Evolutionary conservation across 2,888 invertebrate species (phyloP).

Genomic region (Syrista parreyssii): DNA sequence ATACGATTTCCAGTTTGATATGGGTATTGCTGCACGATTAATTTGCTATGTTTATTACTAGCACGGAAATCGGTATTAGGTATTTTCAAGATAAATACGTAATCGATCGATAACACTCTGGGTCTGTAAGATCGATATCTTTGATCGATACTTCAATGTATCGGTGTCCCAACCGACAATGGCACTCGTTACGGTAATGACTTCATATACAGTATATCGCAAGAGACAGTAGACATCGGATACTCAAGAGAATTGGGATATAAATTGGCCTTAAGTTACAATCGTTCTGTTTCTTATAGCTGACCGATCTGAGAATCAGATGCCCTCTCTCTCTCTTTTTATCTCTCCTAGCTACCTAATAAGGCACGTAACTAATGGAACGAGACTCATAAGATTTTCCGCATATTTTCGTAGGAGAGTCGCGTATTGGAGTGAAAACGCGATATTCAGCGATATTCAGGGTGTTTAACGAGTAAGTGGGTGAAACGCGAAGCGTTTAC

Average conservation of each 20-base stretch:
- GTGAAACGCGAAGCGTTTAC: conserved; percentile 54
- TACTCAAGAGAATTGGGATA: not conserved
- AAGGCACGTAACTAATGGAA: not conserved
- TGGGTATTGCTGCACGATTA: conserved; percentile 49
- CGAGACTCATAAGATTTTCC: not conserved
- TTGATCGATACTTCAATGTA: conserved; percentile 20
- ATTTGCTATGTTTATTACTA: conserved; percentile 46
- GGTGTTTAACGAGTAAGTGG: conserved; percentile 45
- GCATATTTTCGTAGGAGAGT: not conserved
- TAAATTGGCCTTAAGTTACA: not conserved
- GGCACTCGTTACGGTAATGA: conserved; percentile 33
- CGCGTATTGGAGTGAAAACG: not conserved
- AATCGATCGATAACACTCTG: conserved; percentile 14
- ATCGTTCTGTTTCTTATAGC: not conserved
- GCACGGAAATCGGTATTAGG: conserved; percentile 40
- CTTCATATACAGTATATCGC: conserved; percentile 41
- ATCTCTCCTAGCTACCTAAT: not conserved
- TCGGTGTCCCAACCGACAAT: conserved; percentile 30
- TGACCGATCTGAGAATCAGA: not conserved
- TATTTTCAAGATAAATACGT: conserved; percentile 3
- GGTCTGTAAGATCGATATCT: conserved; percentile 43
- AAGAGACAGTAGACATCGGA: not conserved
- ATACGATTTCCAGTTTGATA: conserved; percentile 25
- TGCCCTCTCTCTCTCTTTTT: no score
- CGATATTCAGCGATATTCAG: conserved; percentile 30